phyloP scores from a whole-genome alignment of 2,888 invertebrate species.

The Belgica antarctica region DNA sequence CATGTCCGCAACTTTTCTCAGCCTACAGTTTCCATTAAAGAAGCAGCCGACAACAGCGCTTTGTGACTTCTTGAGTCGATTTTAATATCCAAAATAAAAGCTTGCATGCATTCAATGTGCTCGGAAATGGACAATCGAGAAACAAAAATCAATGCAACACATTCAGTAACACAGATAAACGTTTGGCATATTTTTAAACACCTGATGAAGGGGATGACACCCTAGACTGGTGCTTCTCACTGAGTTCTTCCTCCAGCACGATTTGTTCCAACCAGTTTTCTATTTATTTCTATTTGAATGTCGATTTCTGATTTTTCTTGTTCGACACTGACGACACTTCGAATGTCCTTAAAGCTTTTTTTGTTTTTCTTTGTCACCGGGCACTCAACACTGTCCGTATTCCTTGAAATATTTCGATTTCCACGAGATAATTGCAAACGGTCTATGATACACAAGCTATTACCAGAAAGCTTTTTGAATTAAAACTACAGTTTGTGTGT shows the following conservation, averaged over 20 bases:
- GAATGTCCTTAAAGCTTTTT: not conserved
- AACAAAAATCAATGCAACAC: constrained; percentile 7
- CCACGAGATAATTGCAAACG: no score
- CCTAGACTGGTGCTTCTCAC: constrained; percentile 35
- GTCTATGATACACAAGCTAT: constrained; percentile 7
- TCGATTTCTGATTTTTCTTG: not conserved
- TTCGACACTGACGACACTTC: not conserved
- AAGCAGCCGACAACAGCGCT: not conserved
- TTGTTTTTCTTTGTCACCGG: not conserved
- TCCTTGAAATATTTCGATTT: not conserved
- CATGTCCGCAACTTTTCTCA: constrained; percentile 17
- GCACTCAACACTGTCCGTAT: not conserved
- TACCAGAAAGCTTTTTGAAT: constrained; percentile 8
- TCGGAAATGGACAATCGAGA: not conserved
- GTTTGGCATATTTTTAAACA: constrained; percentile 26
- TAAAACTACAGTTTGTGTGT: not conserved
- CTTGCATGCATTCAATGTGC: constrained; percentile 12
- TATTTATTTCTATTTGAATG: not conserved
- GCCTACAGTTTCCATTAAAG: constrained; percentile 2
- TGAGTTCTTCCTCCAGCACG: constrained; percentile 43
- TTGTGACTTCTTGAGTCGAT: not conserved
- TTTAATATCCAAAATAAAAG: not conserved
- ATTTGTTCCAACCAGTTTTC: constrained; percentile 12
- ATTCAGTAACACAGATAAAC: constrained; percentile 26
- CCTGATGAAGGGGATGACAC: constrained; percentile 38